A percentile compares a stretch with the other conserved stretches of the same genome.
phyloP scores from a whole-genome alignment of 2,888 invertebrate genomes.

The Metallyticus violacea region DNA sequence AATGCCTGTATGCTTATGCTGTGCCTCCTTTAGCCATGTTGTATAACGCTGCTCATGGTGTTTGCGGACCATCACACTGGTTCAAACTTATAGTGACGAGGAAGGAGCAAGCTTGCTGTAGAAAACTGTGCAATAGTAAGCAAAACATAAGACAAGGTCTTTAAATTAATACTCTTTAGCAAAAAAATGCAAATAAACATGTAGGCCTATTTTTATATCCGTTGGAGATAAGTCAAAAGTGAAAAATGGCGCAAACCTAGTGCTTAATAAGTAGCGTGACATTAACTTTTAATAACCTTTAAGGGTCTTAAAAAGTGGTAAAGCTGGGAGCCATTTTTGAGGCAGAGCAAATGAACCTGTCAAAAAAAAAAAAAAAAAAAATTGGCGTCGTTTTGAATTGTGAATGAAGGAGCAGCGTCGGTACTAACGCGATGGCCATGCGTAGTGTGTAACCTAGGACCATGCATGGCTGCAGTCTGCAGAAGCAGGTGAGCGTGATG shows the following conservation, averaged over 20 bases:
- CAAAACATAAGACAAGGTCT: background rate
- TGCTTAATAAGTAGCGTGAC: background rate
- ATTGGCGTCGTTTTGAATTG: background rate
- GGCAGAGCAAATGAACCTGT: background rate
- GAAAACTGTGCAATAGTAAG: background rate
- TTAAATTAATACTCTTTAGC: background rate
- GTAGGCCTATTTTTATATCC: background rate
- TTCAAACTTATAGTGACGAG: background rate
- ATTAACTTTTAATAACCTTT: background rate
- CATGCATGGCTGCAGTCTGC: conserved; percentile 65
- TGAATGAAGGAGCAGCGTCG: background rate
- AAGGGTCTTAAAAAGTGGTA: background rate
- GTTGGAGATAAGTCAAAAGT: background rate
- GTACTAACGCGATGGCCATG: conserved; percentile 28
- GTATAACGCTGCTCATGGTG: background rate
- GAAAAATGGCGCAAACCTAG: background rate
- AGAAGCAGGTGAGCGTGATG: conserved; percentile 97
- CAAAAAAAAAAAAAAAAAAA: background rate
- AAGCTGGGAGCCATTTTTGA: background rate
- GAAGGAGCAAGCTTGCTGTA: background rate
- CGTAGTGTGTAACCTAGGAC: conserved; percentile 34
- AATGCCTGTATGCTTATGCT: background rate
- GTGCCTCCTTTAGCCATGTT: conserved; percentile 6
- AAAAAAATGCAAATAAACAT: background rate
- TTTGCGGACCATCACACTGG: background rate